Conservation (phyloP, 2,113 vertebrate species). For the Phaethornis superciliosus region DNA sequence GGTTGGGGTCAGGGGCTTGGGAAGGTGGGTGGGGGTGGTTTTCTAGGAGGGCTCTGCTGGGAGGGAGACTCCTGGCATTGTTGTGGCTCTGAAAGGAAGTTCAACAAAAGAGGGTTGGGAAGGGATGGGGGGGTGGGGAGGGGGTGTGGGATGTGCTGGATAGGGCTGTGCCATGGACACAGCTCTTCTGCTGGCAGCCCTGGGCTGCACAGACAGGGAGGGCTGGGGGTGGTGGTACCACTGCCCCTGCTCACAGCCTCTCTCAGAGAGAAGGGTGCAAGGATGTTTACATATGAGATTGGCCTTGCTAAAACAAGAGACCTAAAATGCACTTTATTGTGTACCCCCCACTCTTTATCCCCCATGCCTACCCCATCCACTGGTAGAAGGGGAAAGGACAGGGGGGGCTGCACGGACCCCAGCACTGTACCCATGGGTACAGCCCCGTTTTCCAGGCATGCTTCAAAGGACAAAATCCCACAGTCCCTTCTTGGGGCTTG, state of each 20-base stretch:
- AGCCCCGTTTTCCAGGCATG: not conserved
- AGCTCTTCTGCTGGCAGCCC: not conserved
- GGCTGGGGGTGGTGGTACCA: not conserved
- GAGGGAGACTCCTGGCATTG: not conserved
- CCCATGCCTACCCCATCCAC: not conserved
- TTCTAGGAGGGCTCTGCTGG: not conserved
- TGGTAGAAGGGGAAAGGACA: not conserved
- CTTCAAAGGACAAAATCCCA: not conserved
- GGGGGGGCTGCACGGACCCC: not conserved
- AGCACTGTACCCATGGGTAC: not conserved
- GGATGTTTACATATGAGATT: constrained; percentile 42
- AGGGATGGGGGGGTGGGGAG: not conserved
- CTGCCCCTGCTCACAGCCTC: not conserved
- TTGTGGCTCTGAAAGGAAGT: not conserved
- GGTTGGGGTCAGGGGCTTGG: not conserved
- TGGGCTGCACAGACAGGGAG: not conserved
- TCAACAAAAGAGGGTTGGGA: not conserved
- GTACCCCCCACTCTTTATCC: not conserved
- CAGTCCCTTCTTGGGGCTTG: not conserved
- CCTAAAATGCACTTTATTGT: constrained; percentile 52
- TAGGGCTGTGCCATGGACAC: not conserved
- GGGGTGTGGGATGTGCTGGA: not conserved
- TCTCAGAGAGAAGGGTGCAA: not conserved
- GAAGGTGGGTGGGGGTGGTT: not conserved
- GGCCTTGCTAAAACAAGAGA: constrained; percentile 39